Evolutionary conservation across 1,140 invertebrate genomes (phyloP), one percentile per base, ranked within the genome.

Genomic region (Anoplolepis gracilipes): DNA sequence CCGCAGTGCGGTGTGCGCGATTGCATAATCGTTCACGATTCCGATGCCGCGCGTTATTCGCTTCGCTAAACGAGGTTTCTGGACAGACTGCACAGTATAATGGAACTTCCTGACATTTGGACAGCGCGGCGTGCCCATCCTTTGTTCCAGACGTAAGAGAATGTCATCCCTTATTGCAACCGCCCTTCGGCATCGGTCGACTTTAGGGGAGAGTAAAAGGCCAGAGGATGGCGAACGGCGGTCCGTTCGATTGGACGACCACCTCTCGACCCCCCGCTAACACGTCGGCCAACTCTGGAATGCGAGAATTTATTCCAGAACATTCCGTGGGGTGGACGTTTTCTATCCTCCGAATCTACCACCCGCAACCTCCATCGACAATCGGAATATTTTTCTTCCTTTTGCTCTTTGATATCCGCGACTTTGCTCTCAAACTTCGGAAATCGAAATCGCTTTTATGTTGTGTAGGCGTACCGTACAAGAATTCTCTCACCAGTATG

Each of bases 161-260:
- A 90, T 90, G 88, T 90, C 88, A 88, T 90, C 88, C 86, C 88
- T 84, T 90, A 90, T 90, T 90, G 89, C 88, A 49, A 84, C 76
- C 82, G 82, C 33, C 78, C 69, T 76, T 30, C 53, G 64, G 64
- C 64, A 75, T 57, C 33, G 69, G 42, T 65, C 85, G 69, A 19
- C 28, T 39, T 33, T 28, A 19, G 36, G 55, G 67, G 42, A 49
- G 46, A 49, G 62, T 49, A 57, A 85, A 85, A 81, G 81, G 67
- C 82, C 64, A 70, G 84, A 55, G 59, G 13, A 73, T 19, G 76
- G 73, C 55, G 78, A 55, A 70, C 73, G 73, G 85, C 69, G 53
- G 89, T 90, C 61, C 69, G 57, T 87, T 85, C 88, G 85, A 88
- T 87, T 72, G 88, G 57, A 89, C 87, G 49, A 65, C 73, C 84